Evolutionary conservation across 2,888 invertebrate species (phyloP).

Genomic region (Calameuta filiformis): DNA sequence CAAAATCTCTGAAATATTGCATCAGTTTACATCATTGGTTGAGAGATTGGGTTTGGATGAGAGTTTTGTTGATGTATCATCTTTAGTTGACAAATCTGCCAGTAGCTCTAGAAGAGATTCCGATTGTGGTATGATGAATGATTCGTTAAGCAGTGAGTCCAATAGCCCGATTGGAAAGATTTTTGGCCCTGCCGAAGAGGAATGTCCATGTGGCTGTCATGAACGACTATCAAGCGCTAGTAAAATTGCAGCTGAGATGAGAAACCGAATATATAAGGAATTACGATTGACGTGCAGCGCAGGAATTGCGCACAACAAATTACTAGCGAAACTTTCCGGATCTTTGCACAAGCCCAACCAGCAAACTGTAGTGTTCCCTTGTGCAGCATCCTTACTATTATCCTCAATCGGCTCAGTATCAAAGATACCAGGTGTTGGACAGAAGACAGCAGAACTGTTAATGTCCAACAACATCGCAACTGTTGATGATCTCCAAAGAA

Average conservation of each 20-base stretch:
- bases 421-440: slow-evolving; percentile 82
- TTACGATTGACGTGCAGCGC: slow-evolving; percentile 84
- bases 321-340: slow-evolving; percentile 83
- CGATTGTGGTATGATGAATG: slow-evolving; percentile 30
- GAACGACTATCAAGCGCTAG: slow-evolving; percentile 77
- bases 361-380: slow-evolving; percentile 82
- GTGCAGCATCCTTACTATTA: slow-evolving; percentile 75
- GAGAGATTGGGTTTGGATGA: slow-evolving; percentile 89
- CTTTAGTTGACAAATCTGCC: slow-evolving; percentile 71
- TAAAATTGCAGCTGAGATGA: slow-evolving; percentile 81
- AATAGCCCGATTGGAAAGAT: slow-evolving; percentile 71
- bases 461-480: slow-evolving; percentile 74
- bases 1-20: slow-evolving; percentile 78
- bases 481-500: slow-evolving; percentile 76
- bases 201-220: slow-evolving; percentile 82
- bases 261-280: slow-evolving; percentile 75
- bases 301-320: slow-evolving; percentile 86
- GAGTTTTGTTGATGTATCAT: slow-evolving; percentile 84
- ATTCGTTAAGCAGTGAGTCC: slow-evolving; percentile 30
- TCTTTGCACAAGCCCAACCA: slow-evolving; percentile 82
- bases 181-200: slow-evolving; percentile 69
- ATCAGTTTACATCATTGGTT: slow-evolving; percentile 78
- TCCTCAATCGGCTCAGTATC: slow-evolving; percentile 72
- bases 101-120: slow-evolving; percentile 22
- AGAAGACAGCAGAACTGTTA: slow-evolving; percentile 75